Evolutionary conservation across 92 coral and sea anemone genomes (phyloP).

Genomic region (Pocillopora meandrina): DNA sequence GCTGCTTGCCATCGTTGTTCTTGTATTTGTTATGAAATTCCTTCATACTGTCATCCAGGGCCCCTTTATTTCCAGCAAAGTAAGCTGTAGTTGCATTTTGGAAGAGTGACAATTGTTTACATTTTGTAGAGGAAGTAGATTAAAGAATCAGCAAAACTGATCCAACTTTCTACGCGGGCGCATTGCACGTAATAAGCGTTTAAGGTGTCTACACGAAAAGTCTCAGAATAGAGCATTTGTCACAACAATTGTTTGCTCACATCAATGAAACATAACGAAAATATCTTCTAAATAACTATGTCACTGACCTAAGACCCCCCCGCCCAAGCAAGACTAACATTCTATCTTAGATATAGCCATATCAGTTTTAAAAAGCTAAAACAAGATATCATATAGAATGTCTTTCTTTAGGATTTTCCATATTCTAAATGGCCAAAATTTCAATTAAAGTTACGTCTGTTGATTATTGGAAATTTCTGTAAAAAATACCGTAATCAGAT

Average conservation of each 20-base stretch:
- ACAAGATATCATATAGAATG: background rate
- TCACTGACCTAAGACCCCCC: no score
- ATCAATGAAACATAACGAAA: no score
- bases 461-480: no score
- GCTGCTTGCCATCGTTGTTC: constrained; percentile 74
- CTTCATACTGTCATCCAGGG: constrained; percentile 85
- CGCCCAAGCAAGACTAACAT: no score
- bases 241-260: no score
- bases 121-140: constrained; percentile 60
- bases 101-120: constrained; percentile 89
- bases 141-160: background rate
- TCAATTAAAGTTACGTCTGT: no score
- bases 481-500: no score
- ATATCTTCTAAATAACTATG: no score
- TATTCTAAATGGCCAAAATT: no score
- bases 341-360: background rate
- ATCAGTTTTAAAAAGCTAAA: no score
- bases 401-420: no score
- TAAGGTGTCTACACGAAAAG: background rate
- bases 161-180: background rate
- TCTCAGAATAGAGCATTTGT: background rate
- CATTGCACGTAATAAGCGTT: background rate
- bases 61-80: constrained; percentile 98
- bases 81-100: constrained; percentile 97
- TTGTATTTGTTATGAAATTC: constrained; percentile 92